phyloP scores from a whole-genome alignment of 2,113 vertebrate species.

The Labeo rohita region DNA sequence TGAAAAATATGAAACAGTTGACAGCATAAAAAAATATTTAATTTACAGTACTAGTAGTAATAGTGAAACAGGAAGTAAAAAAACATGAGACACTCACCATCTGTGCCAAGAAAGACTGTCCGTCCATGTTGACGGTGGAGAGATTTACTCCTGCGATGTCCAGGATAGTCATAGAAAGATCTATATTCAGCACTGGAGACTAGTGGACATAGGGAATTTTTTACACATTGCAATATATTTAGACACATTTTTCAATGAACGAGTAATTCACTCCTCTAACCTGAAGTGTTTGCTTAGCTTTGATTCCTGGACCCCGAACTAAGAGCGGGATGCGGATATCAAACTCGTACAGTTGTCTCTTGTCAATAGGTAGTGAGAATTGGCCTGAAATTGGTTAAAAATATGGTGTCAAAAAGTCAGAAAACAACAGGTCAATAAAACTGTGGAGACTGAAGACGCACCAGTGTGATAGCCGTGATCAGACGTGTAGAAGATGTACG shows the following conservation, averaged over 20 bases:
- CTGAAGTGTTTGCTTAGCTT: conserved; percentile 73
- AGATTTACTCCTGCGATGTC: conserved; percentile 78
- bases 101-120: conserved; percentile 78
- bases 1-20: neutral
- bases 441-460: conserved; percentile 40
- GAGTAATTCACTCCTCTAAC: conserved; percentile 52
- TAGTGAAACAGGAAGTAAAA: conserved; percentile 26
- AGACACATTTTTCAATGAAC: neutral
- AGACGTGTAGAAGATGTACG: conserved; percentile 80
- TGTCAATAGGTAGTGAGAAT: conserved; percentile 82
- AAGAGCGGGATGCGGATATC: conserved; percentile 78
- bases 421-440: neutral
- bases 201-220: conserved; percentile 48
- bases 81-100: conserved; percentile 68
- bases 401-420: neutral
- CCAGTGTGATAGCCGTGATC: conserved; percentile 84
- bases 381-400: conserved; percentile 68
- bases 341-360: conserved; percentile 82
- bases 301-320: conserved; percentile 79
- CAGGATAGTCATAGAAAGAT: conserved; percentile 77
- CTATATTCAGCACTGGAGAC: conserved; percentile 78
- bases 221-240: neutral
- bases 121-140: conserved; percentile 71
- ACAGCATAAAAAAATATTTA: no score
- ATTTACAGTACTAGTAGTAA: no score